Percentiles rank a stretch among this genome's conserved stretches.
Evolutionary conservation across 2,797 vertebrate species (phyloP).

Genomic region (Yasuhikotakia modesta): DNA sequence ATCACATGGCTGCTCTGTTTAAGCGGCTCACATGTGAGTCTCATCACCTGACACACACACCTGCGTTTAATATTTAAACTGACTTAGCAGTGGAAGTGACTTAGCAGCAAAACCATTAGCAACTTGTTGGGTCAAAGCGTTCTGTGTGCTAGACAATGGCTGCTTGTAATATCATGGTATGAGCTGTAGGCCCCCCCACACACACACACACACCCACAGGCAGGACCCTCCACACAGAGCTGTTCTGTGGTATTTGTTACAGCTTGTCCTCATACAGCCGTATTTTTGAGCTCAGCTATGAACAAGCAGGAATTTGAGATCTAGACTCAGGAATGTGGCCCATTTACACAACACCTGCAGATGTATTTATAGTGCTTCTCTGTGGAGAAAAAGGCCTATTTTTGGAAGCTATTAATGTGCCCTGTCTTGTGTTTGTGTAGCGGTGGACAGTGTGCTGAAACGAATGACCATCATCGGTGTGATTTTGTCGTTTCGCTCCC

Average conservation of each 20-base stretch:
- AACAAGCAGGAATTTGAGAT: slow-evolving; percentile 5
- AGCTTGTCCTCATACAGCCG: slow-evolving; percentile 7
- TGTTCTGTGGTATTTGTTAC: slow-evolving; percentile 22
- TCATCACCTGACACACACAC: background rate
- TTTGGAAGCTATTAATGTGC: background rate
- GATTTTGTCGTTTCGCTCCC: slow-evolving; percentile 80
- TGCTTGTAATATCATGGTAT: slow-evolving; percentile 9
- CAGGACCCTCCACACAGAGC: slow-evolving; percentile 10
- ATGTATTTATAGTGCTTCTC: slow-evolving; percentile 28
- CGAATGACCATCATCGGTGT: slow-evolving; percentile 90
- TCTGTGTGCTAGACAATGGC: slow-evolving; percentile 13
- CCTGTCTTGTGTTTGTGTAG: background rate
- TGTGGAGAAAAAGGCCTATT: background rate
- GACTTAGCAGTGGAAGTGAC: too few species aligned
- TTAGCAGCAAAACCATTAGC: too few species aligned
- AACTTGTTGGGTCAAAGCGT: too few species aligned
- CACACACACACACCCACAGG: background rate
- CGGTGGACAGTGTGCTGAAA: slow-evolving; percentile 88
- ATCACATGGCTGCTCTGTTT: slow-evolving; percentile 97
- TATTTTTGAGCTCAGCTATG: slow-evolving; percentile 10
- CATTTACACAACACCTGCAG: slow-evolving; percentile 19
- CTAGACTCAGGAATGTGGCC: background rate
- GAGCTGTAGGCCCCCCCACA: slow-evolving; percentile 16
- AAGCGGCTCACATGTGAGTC: slow-evolving; percentile 91
- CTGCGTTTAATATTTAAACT: background rate